These are phyloP conservation scores for Hypena proboscidalis DNA, from an alignment of 2,888 invertebrate genomes.

Conservation along the genomic window DNA sequence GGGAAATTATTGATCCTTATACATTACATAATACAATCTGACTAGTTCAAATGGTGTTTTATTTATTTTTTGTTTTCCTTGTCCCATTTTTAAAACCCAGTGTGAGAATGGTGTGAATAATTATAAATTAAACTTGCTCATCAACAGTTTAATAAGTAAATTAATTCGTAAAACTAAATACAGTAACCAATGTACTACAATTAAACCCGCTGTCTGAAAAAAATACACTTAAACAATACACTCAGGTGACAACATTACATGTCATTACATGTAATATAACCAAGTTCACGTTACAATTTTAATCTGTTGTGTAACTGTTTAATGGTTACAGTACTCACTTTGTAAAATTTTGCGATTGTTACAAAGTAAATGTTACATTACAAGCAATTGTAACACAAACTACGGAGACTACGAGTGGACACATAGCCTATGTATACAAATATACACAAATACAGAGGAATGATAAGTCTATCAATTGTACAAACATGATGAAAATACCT, in stretches of 20 bases:
- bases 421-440: slow-evolving; percentile 21
- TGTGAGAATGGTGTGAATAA: neutral
- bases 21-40: slow-evolving; percentile 75
- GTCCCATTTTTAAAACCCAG: neutral
- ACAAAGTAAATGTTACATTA: slow-evolving; percentile 16
- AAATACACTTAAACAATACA: slow-evolving; percentile 24
- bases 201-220: slow-evolving; percentile 33
- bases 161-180: slow-evolving; percentile 38
- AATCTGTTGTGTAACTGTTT: neutral
- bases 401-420: slow-evolving; percentile 26
- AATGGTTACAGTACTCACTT: neutral
- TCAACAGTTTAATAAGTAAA: slow-evolving; percentile 47
- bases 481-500: slow-evolving; percentile 7
- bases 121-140: slow-evolving; percentile 7
- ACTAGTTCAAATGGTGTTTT: slow-evolving; percentile 62
- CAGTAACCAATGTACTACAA: slow-evolving; percentile 39
- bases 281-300: neutral
- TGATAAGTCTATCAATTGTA: slow-evolving; percentile 28
- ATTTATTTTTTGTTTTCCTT: slow-evolving; percentile 9
- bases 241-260: slow-evolving; percentile 1
- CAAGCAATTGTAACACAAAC: slow-evolving; percentile 13
- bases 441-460: slow-evolving; percentile 32
- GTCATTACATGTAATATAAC: slow-evolving; percentile 14
- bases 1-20: slow-evolving; percentile 63
- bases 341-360: neutral